Percentiles rank a stretch among this genome's conserved stretches.
These are phyloP conservation scores for Cynopterus sphinx DNA, from an alignment of 2,797 vertebrate genomes.

Conservation along the genomic window DNA sequence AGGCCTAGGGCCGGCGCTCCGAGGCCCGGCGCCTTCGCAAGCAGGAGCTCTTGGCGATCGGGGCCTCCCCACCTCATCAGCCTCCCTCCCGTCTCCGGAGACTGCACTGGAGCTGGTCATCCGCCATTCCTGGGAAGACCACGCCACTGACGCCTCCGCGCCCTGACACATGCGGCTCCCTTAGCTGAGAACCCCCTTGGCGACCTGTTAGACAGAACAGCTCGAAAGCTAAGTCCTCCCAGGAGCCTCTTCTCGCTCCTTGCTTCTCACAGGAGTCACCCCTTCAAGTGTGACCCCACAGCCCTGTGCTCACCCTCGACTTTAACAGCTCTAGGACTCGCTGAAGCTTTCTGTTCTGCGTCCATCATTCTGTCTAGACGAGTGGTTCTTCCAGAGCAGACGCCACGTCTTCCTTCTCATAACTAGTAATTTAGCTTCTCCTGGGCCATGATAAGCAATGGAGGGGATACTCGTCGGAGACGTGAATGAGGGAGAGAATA, in stretches of 20 bases:
- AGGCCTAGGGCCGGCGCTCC: not conserved
- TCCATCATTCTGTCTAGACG: not conserved
- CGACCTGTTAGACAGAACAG: not conserved
- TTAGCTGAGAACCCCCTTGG: not conserved
- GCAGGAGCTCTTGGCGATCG: not conserved
- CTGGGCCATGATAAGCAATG: not conserved
- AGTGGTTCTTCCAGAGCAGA: not conserved
- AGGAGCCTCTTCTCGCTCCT: not conserved
- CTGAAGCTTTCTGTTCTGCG: not conserved
- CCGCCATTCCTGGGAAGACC: not conserved
- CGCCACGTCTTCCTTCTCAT: not conserved
- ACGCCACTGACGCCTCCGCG: not conserved
- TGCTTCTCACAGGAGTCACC: not conserved
- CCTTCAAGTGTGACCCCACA: not conserved
- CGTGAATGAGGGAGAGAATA: not conserved
- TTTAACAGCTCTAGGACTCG: not conserved
- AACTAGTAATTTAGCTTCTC: not conserved
- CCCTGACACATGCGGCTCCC: not conserved
- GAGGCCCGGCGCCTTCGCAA: not conserved
- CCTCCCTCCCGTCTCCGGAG: not conserved
- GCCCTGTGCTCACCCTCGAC: not conserved
- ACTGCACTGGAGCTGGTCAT: not conserved
- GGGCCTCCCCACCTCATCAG: not conserved
- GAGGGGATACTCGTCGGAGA: not conserved
- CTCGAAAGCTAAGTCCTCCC: not conserved